Percentiles rank a stretch among this genome's conserved stretches.
These are phyloP conservation scores for Carcharodon carcharias DNA, from an alignment of 2,797 vertebrate genomes.

Conservation along the genomic window DNA sequence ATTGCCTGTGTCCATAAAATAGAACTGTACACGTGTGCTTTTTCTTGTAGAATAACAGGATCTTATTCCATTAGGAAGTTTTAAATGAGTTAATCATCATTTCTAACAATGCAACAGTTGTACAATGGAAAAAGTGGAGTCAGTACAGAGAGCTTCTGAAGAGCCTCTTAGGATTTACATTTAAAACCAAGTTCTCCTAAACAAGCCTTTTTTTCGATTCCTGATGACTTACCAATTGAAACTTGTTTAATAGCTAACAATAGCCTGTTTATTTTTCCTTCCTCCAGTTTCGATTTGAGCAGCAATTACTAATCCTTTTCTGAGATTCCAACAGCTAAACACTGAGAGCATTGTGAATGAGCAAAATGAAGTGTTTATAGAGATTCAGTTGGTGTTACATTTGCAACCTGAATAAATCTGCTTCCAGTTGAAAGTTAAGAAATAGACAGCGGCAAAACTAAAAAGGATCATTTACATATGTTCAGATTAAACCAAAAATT, in stretches of 20 bases:
- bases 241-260: constrained; percentile 8
- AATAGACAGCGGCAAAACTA: neutral
- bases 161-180: constrained; percentile 20
- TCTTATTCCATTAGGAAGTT: neutral
- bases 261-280: neutral
- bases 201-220: neutral
- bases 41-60: neutral
- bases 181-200: neutral
- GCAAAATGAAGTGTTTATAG: neutral
- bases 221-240: neutral
- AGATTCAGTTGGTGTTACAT: neutral
- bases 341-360: neutral
- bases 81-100: neutral
- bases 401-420: neutral
- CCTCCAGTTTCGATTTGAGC: neutral
- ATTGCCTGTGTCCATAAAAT: neutral
- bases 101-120: neutral
- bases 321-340: neutral
- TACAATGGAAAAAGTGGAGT: neutral
- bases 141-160: neutral
- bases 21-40: neutral
- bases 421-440: neutral
- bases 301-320: constrained; percentile 16
- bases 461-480: neutral
- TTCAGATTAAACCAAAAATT: neutral